Conservation (phyloP, 2,113 vertebrate species). For the Ictidomys tridecemlineatus region DNA sequence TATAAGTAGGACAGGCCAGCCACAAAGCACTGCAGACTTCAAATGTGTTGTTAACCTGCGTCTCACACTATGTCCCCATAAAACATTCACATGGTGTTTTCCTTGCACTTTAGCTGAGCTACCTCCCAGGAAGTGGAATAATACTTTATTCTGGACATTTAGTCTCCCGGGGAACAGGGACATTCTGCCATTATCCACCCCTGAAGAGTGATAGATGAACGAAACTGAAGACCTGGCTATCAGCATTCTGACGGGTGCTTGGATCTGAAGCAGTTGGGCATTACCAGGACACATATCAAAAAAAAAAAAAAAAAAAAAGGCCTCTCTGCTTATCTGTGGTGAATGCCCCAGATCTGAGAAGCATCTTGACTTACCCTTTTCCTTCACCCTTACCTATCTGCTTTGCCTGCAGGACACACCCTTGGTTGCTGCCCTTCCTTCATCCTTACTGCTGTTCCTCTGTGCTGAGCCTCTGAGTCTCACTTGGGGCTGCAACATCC, state of each 20-base stretch:
- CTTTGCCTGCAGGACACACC: not conserved
- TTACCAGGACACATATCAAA: not conserved
- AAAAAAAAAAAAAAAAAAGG: not conserved
- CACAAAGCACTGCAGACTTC: not conserved
- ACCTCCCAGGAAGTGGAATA: not conserved
- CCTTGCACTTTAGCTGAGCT: not conserved
- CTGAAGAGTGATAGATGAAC: not conserved
- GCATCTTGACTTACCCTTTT: not conserved
- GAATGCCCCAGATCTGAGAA: no score
- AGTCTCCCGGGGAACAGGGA: not conserved
- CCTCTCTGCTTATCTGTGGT: not conserved
- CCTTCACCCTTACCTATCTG: rapidly evolving
- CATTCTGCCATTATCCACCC: not conserved
- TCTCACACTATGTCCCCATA: not conserved
- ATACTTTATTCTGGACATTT: not conserved
- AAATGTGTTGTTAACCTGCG: not conserved
- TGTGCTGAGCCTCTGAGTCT: not conserved
- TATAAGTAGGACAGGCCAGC: not conserved
- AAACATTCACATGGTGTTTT: no score
- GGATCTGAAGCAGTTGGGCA: not conserved
- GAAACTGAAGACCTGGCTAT: not conserved
- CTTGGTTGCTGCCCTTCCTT: not conserved
- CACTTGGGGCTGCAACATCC: not conserved
- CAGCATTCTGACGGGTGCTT: not conserved
- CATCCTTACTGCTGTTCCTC: not conserved